phyloP scores from a whole-genome alignment of 2,888 invertebrate species.

The Drosophila mulleri region DNA sequence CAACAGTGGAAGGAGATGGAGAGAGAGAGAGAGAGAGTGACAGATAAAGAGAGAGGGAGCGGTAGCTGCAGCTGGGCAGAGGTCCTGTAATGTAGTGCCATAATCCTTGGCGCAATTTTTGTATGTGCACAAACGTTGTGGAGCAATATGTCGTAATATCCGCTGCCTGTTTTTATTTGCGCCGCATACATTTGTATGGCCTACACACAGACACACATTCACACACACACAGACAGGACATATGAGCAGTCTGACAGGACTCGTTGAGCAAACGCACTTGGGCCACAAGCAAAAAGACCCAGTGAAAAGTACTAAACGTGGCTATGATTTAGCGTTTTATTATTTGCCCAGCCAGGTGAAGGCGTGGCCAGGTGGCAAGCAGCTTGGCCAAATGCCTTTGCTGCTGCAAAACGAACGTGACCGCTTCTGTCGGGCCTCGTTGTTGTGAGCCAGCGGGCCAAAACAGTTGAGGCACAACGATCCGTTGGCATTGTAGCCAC shows the following conservation, averaged over 20 bases:
- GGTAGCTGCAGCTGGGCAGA: constrained; percentile 19
- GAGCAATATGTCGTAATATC: constrained; percentile 81
- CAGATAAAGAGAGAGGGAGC: not conserved
- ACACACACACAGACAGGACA: constrained; percentile 42
- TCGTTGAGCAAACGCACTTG: constrained; percentile 35
- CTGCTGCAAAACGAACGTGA: constrained; percentile 55
- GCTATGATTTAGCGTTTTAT: constrained; percentile 80
- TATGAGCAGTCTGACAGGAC: constrained; percentile 67
- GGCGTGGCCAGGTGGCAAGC: constrained; percentile 14
- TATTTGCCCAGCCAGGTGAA: constrained; percentile 57
- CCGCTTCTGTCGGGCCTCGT: constrained; percentile 46
- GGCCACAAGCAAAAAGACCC: constrained; percentile 33
- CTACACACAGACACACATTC: constrained; percentile 29
- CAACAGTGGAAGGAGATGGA: constrained; percentile 20
- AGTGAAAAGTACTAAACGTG: constrained; percentile 77
- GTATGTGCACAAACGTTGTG: constrained; percentile 57
- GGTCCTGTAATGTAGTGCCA: constrained; percentile 75
- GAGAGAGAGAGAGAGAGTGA: not conserved
- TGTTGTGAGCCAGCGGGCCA: constrained; percentile 20
- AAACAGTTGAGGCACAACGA: constrained; percentile 24
- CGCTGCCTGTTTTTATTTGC: constrained; percentile 74
- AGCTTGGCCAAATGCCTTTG: constrained; percentile 29
- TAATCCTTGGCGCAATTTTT: constrained; percentile 79
- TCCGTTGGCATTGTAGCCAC: constrained; percentile 62
- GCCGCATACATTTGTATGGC: constrained; percentile 58